A percentile compares a stretch with the other conserved stretches of the same genome.
Conservation (phyloP, 1,140 invertebrate species). For the Drosophila prosaltans region DNA sequence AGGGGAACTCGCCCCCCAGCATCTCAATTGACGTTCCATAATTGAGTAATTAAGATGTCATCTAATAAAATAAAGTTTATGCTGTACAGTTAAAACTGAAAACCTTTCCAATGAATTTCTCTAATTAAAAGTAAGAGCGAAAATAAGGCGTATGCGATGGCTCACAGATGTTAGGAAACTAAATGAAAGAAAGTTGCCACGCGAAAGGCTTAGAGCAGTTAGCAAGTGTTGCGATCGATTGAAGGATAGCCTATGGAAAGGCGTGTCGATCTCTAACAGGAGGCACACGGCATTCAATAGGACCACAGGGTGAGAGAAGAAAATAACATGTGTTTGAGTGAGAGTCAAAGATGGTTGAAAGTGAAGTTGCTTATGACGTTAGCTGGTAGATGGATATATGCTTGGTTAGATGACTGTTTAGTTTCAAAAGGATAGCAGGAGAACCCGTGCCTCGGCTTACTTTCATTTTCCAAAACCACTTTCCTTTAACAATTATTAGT, state of each 20-base stretch:
- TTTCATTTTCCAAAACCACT: slow-evolving; percentile 66
- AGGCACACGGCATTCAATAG: slow-evolving; percentile 50
- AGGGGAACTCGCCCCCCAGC: background rate
- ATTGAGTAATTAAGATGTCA: slow-evolving; percentile 1
- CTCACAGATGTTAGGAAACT: slow-evolving; percentile 48
- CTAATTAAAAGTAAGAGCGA: slow-evolving; percentile 52
- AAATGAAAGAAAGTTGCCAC: slow-evolving; percentile 45
- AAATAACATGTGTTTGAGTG: slow-evolving; percentile 67
- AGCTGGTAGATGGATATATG: slow-evolving; percentile 34
- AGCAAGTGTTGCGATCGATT: slow-evolving; percentile 36
- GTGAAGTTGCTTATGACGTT: slow-evolving; percentile 46
- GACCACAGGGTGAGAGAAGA: slow-evolving; percentile 53
- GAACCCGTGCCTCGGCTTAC: slow-evolving; percentile 52
- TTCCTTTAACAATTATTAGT: slow-evolving; percentile 41
- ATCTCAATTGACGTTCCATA: background rate
- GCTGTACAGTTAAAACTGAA: background rate
- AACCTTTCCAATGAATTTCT: slow-evolving; percentile 41
- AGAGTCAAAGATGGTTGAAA: background rate
- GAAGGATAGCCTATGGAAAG: slow-evolving; percentile 28
- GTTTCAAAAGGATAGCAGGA: background rate
- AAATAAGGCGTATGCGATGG: slow-evolving; percentile 31
- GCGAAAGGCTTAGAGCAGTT: slow-evolving; percentile 19
- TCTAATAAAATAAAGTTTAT: slow-evolving; percentile 7
- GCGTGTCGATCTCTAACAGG: slow-evolving; percentile 56
- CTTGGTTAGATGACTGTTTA: slow-evolving; percentile 35